A percentile compares a stretch with the other conserved stretches of the same genome.
These are phyloP conservation scores for Trachelus iudaicus DNA, from an alignment of 2,888 invertebrate genomes.

Conservation along the genomic window DNA sequence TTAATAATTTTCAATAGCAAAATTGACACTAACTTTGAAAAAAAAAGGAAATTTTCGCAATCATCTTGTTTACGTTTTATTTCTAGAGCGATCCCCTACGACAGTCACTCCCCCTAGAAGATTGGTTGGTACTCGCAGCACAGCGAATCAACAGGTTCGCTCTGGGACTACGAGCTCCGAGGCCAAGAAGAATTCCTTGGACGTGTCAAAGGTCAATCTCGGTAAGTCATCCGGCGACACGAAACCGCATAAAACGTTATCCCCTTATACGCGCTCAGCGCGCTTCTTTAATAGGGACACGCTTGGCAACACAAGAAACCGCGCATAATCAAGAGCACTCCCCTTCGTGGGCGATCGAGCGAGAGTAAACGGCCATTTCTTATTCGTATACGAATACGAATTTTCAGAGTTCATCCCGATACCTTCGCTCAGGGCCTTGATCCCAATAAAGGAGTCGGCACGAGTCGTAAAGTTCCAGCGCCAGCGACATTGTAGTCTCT, in stretches of 20 bases:
- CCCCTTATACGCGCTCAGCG: not conserved
- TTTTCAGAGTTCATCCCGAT: not conserved
- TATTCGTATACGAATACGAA: not conserved
- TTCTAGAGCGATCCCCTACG: conserved; percentile 57
- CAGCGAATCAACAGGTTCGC: conserved; percentile 34
- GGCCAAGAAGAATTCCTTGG: conserved; percentile 52
- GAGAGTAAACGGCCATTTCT: not conserved
- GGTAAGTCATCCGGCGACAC: conserved; percentile 41
- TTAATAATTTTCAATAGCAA: not conserved
- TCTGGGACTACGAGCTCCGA: conserved; percentile 53
- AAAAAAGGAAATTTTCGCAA: not conserved
- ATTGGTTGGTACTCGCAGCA: conserved; percentile 49
- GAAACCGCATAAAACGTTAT: not conserved
- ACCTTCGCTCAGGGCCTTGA: not conserved
- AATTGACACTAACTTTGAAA: not conserved
- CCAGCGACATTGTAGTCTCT: too few relatives aligned
- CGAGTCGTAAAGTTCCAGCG: too few relatives aligned
- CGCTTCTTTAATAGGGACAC: not conserved
- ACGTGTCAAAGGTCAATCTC: conserved; percentile 53
- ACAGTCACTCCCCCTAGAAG: conserved; percentile 53
- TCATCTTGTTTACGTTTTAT: conserved; percentile 13
- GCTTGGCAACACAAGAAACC: not conserved
- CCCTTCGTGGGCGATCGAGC: not conserved
- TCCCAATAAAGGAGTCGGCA: not conserved
- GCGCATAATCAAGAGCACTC: not conserved